phyloP scores from a whole-genome alignment of 2,797 vertebrate species.

The Sardinella longiceps region DNA sequence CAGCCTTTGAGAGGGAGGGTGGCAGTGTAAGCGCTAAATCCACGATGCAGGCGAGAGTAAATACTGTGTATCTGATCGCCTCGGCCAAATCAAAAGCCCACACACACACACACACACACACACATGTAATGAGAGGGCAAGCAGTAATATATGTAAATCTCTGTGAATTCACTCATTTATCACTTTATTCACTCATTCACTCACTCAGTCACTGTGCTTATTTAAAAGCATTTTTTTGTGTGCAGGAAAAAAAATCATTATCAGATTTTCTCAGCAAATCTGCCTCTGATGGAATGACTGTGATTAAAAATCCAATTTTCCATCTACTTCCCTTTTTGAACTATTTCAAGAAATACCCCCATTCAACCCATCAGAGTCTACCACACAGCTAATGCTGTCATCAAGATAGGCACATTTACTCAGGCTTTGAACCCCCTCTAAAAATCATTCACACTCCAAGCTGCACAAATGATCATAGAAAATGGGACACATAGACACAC shows the following conservation, averaged over 20 bases:
- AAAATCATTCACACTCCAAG: conserved; percentile 1
- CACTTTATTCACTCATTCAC: background rate
- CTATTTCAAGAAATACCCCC: background rate
- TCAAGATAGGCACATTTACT: background rate
- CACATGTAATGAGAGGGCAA: background rate
- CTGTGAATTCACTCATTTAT: background rate
- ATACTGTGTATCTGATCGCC: background rate
- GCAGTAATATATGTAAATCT: background rate
- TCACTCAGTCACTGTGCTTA: background rate
- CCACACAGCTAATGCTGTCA: background rate
- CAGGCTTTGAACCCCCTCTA: background rate
- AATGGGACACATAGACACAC: background rate
- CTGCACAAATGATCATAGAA: background rate
- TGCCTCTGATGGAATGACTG: conserved; percentile 15
- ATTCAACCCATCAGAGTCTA: background rate
- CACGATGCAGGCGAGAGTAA: background rate
- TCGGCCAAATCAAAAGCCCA: background rate
- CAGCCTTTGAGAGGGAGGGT: background rate
- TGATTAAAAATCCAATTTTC: conserved; percentile 53
- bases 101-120: background rate
- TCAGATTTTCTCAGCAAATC: conserved; percentile 26
- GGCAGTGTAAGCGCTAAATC: background rate
- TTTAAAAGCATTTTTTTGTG: background rate
- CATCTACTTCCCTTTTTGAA: conserved; percentile 56
- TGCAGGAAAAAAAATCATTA: background rate